Conservation (phyloP, 2,113 vertebrate species). For the Egretta garzetta region DNA sequence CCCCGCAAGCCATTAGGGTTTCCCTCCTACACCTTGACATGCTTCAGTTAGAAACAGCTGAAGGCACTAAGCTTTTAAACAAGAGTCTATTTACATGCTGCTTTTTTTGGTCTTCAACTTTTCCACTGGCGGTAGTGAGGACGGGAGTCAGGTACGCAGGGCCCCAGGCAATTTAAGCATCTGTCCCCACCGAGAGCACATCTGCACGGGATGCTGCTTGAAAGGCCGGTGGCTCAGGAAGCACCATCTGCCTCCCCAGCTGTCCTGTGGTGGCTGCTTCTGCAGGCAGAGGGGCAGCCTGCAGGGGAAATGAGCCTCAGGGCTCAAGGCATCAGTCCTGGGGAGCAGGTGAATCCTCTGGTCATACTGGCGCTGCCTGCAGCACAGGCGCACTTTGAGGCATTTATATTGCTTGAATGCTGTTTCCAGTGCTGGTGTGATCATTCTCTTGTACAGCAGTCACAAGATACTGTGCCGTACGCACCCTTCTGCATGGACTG, state of each 20-base stretch:
- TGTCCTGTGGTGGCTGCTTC: rapidly evolving
- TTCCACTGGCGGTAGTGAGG: background rate
- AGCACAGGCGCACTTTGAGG: background rate
- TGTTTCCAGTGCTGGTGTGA: background rate
- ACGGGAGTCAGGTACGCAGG: background rate
- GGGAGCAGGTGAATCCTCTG: background rate
- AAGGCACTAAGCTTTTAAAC: background rate
- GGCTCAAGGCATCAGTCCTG: background rate
- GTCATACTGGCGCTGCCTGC: background rate
- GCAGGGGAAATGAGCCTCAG: background rate
- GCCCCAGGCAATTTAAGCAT: background rate
- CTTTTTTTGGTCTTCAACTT: background rate
- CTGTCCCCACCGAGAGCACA: background rate
- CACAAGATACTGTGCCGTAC: rapidly evolving
- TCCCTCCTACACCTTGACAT: slow-evolving; percentile 45
- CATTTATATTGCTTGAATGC: background rate
- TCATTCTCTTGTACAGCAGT: background rate
- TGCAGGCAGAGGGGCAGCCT: background rate
- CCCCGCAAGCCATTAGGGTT: background rate
- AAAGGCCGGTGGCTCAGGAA: background rate
- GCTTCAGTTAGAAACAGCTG: slow-evolving; percentile 16
- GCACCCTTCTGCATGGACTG: background rate
- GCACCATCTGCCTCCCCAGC: background rate
- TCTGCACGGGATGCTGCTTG: background rate
- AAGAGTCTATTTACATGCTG: background rate